Evolutionary conservation across 2,113 vertebrate genomes (phyloP), one percentile per base, ranked within the genome.

Genomic region (Tupaia tana): DNA sequence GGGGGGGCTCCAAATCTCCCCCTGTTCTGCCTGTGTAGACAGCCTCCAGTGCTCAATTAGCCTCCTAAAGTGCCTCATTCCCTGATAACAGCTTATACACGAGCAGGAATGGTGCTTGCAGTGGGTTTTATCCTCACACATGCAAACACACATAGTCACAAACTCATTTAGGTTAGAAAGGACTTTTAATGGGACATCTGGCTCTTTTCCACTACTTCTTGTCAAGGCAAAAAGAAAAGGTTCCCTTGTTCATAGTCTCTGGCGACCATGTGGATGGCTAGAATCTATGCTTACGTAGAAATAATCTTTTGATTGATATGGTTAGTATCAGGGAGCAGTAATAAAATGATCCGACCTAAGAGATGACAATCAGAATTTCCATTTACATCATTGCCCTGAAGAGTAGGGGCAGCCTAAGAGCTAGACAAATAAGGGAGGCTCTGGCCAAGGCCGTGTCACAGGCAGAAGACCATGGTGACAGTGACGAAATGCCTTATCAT

Each of bases 41-140:
- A 80, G 69, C 73, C 94, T 90, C 75, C n/a, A 69, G 67, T 59
- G 86, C 70, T 89, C 85, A 90, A 52, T 83, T 92, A 92, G 85
- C 87, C 71, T 93, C 96, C 80, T 29, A 77, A 95, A 85, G 92
- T 3, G 79, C 25, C 70, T 70, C 31, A 27, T 90, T 96, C 91
- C 90, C 96, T 14, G 71, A 75, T 79, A 80, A 86, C 88, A 89
- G 87, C 85, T 94, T 83, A 74, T 18, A 56, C 52, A 10, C 29
- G 0, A 3, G 54, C 27, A 79, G 74, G 27, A 89, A 66, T 2
- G 3, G 75, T 10, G 71, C 18, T 84, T 73, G 27, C 90, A 87
- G 84, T 77, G 13, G 92, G 91, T 89, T 93, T 93, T 70, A 91
- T 80, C 54, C 74, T 86, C 69, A 6, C 75, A 85, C 12, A 0